Base-by-base conservation (phyloP, 2,113 vertebrate genomes). In the Oncorhynchus clarkii region DNA sequence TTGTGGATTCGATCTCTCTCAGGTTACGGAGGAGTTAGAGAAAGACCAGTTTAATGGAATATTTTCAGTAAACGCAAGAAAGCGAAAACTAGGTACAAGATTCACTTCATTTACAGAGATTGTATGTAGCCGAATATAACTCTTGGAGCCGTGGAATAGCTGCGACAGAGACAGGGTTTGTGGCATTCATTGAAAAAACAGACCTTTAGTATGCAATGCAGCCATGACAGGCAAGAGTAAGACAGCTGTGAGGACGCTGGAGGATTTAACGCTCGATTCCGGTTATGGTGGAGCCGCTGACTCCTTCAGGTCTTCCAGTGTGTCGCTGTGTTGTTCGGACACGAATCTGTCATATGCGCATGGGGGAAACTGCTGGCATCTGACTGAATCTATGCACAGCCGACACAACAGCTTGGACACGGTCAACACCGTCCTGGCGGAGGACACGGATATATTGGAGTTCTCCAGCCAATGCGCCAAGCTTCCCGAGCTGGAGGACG, bases 381-480 rank as follows among this genome's bases (percentile, higher is more conserved):
- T 98, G 95, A 95, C 97, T 84, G 96, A 94, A 93, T 97, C 96
- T 92, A 97, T 98, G 96, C 96, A 97, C 94, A 97, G 96, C 94
- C 90, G 97, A 91, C 96, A 97, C 84, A 96, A 97, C 95, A 99
- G 97, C 92, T 93, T 97, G 89, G 97, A 98, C 93, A 97, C 97
- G 59, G 97, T 99, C 91, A 97, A 97, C 93, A 98, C 96, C 90
- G 96, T 97, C 78, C 88, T 94, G 90, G 93, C 90, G 88, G 91
- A 92, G 82, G 92, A 91, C 84, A 94, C 95, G 86, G 97, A 97
- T 88, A 94, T 93, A 88, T 95, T 96, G 94, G 96, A 97, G 95
- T 96, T 96, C 93, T 89, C 95, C 89, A 95, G 95, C 88, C 96
- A 96, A 93, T 88, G 90, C 86, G 90, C 90, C 86, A 93, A 90